Conservation (phyloP, 92 coral and sea anemone species). For the Scolanthus callimorphus region DNA sequence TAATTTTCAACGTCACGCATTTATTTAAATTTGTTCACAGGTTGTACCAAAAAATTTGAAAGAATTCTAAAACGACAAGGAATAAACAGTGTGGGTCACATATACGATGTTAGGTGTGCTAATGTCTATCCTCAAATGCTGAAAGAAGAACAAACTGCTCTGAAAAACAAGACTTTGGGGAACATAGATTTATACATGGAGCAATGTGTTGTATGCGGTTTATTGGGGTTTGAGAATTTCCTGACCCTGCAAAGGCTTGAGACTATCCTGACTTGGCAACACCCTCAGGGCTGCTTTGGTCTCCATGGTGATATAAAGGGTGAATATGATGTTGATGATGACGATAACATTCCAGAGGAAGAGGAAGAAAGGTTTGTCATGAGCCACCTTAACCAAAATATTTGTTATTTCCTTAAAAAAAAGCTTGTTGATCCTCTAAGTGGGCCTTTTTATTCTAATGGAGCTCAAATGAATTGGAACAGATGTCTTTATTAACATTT, state of each 20-base stretch:
- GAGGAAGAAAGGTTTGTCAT: too few relatives aligned
- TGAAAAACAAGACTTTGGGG: slow-evolving; percentile 5
- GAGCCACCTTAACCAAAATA: too few relatives aligned
- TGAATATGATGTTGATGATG: background rate
- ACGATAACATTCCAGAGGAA: too few relatives aligned
- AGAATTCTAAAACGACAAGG: slow-evolving; percentile 15
- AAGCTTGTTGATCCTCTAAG: too few relatives aligned
- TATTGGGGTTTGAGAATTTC: slow-evolving; percentile 65
- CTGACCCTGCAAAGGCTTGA: slow-evolving; percentile 39
- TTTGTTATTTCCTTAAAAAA: too few relatives aligned
- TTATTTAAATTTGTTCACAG: slow-evolving; percentile 12
- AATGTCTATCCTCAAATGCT: slow-evolving; percentile 44
- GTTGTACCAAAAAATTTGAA: slow-evolving; percentile 38
- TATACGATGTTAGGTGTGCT: slow-evolving; percentile 37
- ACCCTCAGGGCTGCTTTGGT: slow-evolving; percentile 44
- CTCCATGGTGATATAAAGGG: background rate
- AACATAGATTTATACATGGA: slow-evolving; percentile 75
- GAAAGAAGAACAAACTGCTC: slow-evolving; percentile 12
- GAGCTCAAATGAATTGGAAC: too few relatives aligned
- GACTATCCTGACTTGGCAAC: slow-evolving; percentile 42
- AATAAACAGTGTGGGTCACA: too few relatives aligned
- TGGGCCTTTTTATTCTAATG: too few relatives aligned
- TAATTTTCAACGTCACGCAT: background rate
- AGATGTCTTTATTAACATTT: too few relatives aligned
- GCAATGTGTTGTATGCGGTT: slow-evolving; percentile 68